Percentiles rank a stretch among this genome's conserved stretches.
These are phyloP conservation scores for Xenopus tropicalis DNA, from an alignment of 2,113 vertebrate genomes.

Conservation along the genomic window UCB_Xtro_10.0 CM004447.2:84025001-84025500, in stretches of 20 bases:
- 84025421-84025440: too few relatives aligned
- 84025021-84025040: constrained; percentile 80
- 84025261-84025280: not conserved
- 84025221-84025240: not conserved
- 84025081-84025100: constrained; percentile 58
- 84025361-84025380: too few relatives aligned
- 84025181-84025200: constrained; percentile 58
- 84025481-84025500: too few relatives aligned
- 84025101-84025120: constrained; percentile 59
- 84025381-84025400: too few relatives aligned
- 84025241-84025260: not conserved
- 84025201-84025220: constrained; percentile 39
- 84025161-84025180: constrained; percentile 64
- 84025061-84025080: constrained; percentile 64
- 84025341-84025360: too few relatives aligned
- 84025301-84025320: not conserved
- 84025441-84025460: too few relatives aligned
- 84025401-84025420: too few relatives aligned
- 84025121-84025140: constrained; percentile 64
- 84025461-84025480: too few relatives aligned
- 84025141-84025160: constrained; percentile 60
- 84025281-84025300: not conserved
- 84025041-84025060: constrained; percentile 62
- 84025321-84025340: too few relatives aligned
- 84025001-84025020: constrained; percentile 70